phyloP scores from a whole-genome alignment of 2,888 invertebrate genomes.

The Sylvicola cinctus region DNA sequence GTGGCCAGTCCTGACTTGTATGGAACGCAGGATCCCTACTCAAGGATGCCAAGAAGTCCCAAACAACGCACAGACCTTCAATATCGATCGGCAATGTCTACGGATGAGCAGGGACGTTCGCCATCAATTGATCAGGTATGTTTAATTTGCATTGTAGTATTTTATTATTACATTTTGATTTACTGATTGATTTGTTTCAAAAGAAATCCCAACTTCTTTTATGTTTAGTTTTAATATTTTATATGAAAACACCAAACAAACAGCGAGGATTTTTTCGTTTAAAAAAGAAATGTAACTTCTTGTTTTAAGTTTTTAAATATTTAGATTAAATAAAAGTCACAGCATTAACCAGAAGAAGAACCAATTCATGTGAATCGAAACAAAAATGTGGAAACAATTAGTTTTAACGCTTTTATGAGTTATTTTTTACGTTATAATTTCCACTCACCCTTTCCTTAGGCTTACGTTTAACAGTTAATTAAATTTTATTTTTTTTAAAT shows the following conservation, averaged over 20 bases:
- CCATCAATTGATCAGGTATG: conserved; percentile 81
- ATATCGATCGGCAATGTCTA: conserved; percentile 14
- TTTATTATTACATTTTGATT: neutral
- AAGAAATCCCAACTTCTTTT: conserved; percentile 1
- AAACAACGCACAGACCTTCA: conserved; percentile 35
- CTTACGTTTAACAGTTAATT: too few relatives aligned
- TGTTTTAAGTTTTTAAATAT: neutral
- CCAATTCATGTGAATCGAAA: too few relatives aligned
- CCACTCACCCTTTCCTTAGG: too few relatives aligned
- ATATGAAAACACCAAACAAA: too few relatives aligned
- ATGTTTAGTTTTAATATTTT: neutral
- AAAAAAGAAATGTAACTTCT: neutral
- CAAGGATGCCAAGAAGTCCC: conserved; percentile 57
- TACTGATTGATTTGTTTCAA: neutral
- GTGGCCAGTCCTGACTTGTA: conserved; percentile 82
- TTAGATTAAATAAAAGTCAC: too few relatives aligned
- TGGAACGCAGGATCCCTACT: conserved; percentile 72
- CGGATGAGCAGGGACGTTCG: conserved; percentile 48
- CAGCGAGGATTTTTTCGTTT: neutral
- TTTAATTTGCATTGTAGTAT: conserved; percentile 7
- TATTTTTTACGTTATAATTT: too few relatives aligned
- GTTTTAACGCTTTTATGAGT: too few relatives aligned
- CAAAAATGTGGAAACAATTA: too few relatives aligned
- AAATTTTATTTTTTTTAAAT: too few relatives aligned
- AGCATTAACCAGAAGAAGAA: too few relatives aligned